A percentile compares a stretch with the other conserved stretches of the same genome.
These are phyloP conservation scores for Silurus lanzhouensis DNA, from an alignment of 2,797 vertebrate species.

Conservation along the genomic window DNA sequence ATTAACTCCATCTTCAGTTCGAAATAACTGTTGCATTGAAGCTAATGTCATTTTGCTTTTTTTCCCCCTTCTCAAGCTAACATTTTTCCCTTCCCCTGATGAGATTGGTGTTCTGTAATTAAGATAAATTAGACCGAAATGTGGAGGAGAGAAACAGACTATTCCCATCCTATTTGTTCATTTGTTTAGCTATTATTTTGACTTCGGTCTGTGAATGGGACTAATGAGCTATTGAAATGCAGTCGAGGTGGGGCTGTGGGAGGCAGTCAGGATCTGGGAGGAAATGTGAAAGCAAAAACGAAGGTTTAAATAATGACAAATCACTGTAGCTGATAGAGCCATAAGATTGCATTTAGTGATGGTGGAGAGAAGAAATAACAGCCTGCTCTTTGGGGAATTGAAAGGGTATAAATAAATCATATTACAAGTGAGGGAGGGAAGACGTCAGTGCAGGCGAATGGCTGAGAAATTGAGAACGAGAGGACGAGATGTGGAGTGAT, in stretches of 20 bases:
- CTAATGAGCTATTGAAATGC: conserved; percentile 61
- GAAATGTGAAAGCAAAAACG: conserved; percentile 43
- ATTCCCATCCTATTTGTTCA: conserved; percentile 55
- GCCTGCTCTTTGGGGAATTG: conserved; percentile 59
- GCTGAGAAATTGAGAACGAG: conserved; percentile 35
- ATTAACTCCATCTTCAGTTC: conserved; percentile 49
- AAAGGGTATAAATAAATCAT: conserved; percentile 63
- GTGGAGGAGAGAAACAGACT: conserved; percentile 43
- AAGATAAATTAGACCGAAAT: conserved; percentile 57
- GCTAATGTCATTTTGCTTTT: conserved; percentile 36
- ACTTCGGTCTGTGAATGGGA: conserved; percentile 55
- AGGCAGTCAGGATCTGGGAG: conserved; percentile 39
- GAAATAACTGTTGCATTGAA: conserved; percentile 38
- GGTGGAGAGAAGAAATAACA: conserved; percentile 59
- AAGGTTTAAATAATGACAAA: conserved; percentile 60
- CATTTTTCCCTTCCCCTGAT: conserved; percentile 38
- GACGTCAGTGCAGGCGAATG: conserved; percentile 45
- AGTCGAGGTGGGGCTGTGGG: conserved; percentile 52
- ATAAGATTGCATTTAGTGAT: conserved; percentile 61
- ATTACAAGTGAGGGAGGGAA: conserved; percentile 52
- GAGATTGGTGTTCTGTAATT: conserved; percentile 59
- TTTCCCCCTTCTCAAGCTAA: conserved; percentile 5
- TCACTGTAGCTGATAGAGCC: conserved; percentile 59
- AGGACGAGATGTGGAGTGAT: conserved; percentile 44
- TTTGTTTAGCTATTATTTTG: conserved; percentile 60